Conservation (phyloP, 2,888 invertebrate species). For the Drosophila dives region DNA sequence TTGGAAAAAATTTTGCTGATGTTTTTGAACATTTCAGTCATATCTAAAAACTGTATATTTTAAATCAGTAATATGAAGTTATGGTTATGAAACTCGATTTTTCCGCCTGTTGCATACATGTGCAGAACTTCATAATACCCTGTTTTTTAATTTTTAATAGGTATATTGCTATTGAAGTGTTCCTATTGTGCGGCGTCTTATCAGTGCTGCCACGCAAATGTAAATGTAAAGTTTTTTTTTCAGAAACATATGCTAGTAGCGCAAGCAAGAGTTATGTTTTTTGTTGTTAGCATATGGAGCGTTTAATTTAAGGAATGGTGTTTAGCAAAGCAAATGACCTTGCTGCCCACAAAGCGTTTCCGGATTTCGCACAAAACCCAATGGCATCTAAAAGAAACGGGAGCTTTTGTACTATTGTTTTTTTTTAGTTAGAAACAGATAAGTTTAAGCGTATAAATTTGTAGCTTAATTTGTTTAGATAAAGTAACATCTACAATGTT, state of each 20-base stretch:
- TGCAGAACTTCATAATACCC: not conserved
- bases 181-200: slow-evolving; percentile 60
- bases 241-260: not conserved
- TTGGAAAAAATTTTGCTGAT: not conserved
- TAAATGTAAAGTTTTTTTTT: not conserved
- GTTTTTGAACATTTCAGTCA: not conserved
- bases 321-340: not conserved
- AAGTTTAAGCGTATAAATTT: not conserved
- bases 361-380: not conserved
- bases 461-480: not conserved
- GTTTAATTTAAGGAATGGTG: not conserved
- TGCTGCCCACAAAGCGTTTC: not conserved
- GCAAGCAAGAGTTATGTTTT: not conserved
- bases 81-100: not conserved
- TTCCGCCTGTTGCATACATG: not conserved
- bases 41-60: not conserved
- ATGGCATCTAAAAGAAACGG: not conserved
- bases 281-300: not conserved
- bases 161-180: slow-evolving; percentile 62
- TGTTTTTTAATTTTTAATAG: not conserved
- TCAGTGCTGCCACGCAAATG: slow-evolving; percentile 29
- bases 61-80: not conserved
- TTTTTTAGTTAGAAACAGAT: not conserved
- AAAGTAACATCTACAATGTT: not conserved
- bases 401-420: not conserved